phyloP scores from a whole-genome alignment of 2,888 invertebrate species.

The Stratiomys singularior region DNA sequence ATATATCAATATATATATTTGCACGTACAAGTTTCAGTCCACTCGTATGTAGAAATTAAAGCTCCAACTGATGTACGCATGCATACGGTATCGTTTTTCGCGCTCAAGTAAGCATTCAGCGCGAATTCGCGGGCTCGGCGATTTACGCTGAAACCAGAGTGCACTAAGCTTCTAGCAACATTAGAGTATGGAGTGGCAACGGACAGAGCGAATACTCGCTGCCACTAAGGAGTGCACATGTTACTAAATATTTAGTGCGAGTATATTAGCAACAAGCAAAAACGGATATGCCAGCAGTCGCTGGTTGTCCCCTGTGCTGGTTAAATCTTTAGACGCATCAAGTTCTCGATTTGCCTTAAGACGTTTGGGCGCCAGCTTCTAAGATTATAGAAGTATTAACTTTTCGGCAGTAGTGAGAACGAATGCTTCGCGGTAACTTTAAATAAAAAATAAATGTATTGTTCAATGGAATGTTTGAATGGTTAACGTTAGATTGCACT shows the following conservation, averaged over 20 bases:
- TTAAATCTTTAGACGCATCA: not conserved
- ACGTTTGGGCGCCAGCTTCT: not conserved
- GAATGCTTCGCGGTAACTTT: too few relatives aligned
- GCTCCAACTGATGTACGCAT: too few relatives aligned
- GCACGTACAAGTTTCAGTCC: too few relatives aligned
- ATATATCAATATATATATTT: too few relatives aligned
- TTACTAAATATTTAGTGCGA: constrained; percentile 16
- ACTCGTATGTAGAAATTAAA: too few relatives aligned
- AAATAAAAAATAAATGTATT: not conserved
- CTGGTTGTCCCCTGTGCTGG: not conserved
- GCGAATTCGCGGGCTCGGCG: too few relatives aligned
- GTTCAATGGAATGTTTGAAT: not conserved
- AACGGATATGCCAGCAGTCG: constrained; percentile 30
- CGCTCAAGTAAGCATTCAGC: too few relatives aligned
- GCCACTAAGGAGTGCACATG: not conserved
- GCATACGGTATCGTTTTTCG: too few relatives aligned
- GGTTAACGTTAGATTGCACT: not conserved
- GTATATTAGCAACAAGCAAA: constrained; percentile 30
- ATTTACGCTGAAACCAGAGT: not conserved
- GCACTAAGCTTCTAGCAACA: constrained; percentile 26
- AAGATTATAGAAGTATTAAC: too few relatives aligned
- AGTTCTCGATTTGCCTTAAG: not conserved
- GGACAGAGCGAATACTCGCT: not conserved
- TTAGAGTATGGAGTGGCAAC: not conserved
- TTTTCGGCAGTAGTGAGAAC: too few relatives aligned